phyloP scores from a whole-genome alignment of 2,797 vertebrate species.

The Distichodus sexfasciatus region DNA sequence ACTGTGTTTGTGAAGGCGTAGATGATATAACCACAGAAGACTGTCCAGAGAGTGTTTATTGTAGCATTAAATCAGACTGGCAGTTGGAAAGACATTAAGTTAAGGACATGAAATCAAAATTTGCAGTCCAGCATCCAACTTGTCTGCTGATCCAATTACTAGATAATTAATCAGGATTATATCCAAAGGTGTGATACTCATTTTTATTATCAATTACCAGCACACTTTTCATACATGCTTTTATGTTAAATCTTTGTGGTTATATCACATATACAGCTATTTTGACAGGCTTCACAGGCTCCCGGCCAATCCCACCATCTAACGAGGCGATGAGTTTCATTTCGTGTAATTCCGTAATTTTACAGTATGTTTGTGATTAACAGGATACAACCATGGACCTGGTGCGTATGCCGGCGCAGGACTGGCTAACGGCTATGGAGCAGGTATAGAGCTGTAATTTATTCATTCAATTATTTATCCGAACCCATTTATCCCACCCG shows the following conservation, averaged over 20 bases:
- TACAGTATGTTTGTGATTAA: conserved; percentile 37
- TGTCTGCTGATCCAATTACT: no score
- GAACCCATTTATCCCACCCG: no score
- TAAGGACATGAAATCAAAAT: background rate
- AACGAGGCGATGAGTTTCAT: background rate
- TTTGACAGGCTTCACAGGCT: background rate
- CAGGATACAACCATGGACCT: conserved; percentile 66
- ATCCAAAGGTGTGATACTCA: no score
- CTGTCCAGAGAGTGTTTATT: background rate
- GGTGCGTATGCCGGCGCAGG: conserved; percentile 63
- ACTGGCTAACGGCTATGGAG: conserved; percentile 62
- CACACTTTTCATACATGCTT: no score
- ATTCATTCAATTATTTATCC: background rate
- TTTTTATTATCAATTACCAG: no score
- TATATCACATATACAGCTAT: background rate
- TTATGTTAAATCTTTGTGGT: background rate
- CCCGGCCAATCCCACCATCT: background rate
- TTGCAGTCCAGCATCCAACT: no score
- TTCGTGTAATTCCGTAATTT: background rate
- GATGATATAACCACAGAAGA: background rate
- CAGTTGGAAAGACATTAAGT: background rate
- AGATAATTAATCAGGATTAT: no score
- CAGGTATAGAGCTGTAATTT: conserved; percentile 57
- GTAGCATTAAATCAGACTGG: background rate
- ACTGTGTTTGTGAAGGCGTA: background rate